These are phyloP conservation scores for Dolichoris vasculosae DNA, from an alignment of 1,140 invertebrate genomes.

Conservation along the genomic window DNA sequence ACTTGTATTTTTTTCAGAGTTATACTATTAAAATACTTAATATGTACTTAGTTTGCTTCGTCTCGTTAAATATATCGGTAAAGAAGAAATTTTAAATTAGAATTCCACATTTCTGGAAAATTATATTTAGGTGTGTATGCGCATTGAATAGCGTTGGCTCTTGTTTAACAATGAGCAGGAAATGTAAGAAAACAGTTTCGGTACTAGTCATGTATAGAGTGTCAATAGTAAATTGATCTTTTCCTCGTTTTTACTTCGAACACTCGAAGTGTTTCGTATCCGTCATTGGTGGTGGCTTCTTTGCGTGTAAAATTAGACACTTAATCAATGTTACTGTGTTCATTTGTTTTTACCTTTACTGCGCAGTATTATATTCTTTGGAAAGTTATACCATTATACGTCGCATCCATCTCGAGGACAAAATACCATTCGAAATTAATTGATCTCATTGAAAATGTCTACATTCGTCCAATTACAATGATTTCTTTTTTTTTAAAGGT, in stretches of 20 bases:
- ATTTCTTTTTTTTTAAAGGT: not conserved
- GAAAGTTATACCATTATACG: too few species aligned
- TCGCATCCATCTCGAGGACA: not conserved
- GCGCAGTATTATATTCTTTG: not conserved
- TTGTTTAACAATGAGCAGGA: slow-evolving; percentile 2
- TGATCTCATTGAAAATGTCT: not conserved
- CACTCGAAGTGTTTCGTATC: not conserved
- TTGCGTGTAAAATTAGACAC: not conserved
- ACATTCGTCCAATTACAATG: not conserved
- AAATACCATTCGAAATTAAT: not conserved
- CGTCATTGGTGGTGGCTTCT: not conserved
- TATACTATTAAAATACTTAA: too few species aligned
- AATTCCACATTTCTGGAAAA: not conserved
- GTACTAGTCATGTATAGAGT: not conserved
- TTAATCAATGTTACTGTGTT: not conserved
- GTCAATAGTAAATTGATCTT: slow-evolving; percentile 13
- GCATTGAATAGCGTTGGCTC: not conserved
- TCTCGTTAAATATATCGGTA: not conserved
- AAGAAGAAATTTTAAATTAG: not conserved
- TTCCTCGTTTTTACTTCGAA: not conserved
- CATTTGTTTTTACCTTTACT: not conserved
- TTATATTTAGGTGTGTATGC: not conserved
- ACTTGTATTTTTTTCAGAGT: too few species aligned
- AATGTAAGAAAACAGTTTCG: not conserved
- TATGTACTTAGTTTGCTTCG: too few species aligned